Conservation (phyloP, 1,140 invertebrate genomes). For the Aphaenogaster rudis region DNA sequence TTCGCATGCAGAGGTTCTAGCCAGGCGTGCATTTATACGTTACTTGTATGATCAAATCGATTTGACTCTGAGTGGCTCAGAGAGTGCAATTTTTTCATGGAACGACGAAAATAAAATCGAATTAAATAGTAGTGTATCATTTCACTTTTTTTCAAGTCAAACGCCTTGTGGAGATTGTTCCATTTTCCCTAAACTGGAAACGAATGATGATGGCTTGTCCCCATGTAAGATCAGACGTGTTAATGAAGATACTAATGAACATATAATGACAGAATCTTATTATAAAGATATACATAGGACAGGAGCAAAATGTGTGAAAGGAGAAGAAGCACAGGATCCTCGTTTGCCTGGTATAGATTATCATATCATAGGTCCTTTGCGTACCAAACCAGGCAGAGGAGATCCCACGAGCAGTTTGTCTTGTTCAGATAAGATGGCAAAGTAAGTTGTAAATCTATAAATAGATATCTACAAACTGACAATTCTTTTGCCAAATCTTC, state of each 20-base stretch:
- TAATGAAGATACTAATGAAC: conserved; percentile 67
- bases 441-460: conserved; percentile 73
- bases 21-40: conserved; percentile 93
- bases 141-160: conserved; percentile 96
- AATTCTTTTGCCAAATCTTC: conserved; percentile 20
- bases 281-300: conserved; percentile 92
- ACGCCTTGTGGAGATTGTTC: conserved; percentile 97
- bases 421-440: conserved; percentile 97
- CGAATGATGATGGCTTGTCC: conserved; percentile 28
- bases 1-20: conserved; percentile 96
- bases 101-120: conserved; percentile 82
- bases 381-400: conserved; percentile 97
- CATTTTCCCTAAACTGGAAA: conserved; percentile 90
- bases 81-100: conserved; percentile 85
- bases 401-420: conserved; percentile 95
- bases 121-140: conserved; percentile 89
- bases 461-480: conserved; percentile 1
- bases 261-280: conserved; percentile 77
- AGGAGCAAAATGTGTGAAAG: conserved; percentile 94
- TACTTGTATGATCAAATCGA: conserved; percentile 91
- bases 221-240: conserved; percentile 76
- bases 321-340: conserved; percentile 87
- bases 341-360: conserved; percentile 89
- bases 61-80: conserved; percentile 79
- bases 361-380: conserved; percentile 91